Conservation (phyloP, 2,888 invertebrate genomes). For the Trichopoda pennipes region DNA sequence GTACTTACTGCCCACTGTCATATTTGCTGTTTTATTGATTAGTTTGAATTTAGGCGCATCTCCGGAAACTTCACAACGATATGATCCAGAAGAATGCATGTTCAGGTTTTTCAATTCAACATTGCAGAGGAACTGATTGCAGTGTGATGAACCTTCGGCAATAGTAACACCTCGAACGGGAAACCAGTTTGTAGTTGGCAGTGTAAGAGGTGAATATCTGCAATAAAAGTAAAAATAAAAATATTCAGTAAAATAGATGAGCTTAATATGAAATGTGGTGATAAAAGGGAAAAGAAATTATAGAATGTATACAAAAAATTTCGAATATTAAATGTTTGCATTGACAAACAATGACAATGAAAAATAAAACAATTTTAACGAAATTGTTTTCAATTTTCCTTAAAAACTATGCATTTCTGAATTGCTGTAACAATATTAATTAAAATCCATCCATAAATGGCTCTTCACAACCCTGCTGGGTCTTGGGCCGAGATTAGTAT, state of each 20-base stretch:
- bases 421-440: too few relatives aligned
- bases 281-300: slow-evolving; percentile 7
- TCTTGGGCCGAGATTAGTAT: too few relatives aligned
- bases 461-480: too few relatives aligned
- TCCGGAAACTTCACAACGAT: slow-evolving; percentile 85
- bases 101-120: slow-evolving; percentile 80
- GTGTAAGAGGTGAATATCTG: slow-evolving; percentile 81
- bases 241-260: slow-evolving; percentile 13
- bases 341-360: not conserved
- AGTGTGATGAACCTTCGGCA: slow-evolving; percentile 79
- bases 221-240: slow-evolving; percentile 60
- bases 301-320: slow-evolving; percentile 4
- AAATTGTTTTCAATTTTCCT: not conserved
- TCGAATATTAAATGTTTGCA: not conserved
- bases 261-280: too few relatives aligned
- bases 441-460: too few relatives aligned
- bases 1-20: slow-evolving; percentile 83
- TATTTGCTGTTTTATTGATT: slow-evolving; percentile 83
- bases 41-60: slow-evolving; percentile 84
- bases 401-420: too few relatives aligned
- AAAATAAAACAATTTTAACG: not conserved
- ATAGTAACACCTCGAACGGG: slow-evolving; percentile 80
- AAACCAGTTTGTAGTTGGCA: slow-evolving; percentile 80
- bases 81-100: slow-evolving; percentile 82
- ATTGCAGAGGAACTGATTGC: slow-evolving; percentile 81